Base-by-base conservation (phyloP, 64 coral and sea anemone genomes). In the Porites lutea region DNA sequence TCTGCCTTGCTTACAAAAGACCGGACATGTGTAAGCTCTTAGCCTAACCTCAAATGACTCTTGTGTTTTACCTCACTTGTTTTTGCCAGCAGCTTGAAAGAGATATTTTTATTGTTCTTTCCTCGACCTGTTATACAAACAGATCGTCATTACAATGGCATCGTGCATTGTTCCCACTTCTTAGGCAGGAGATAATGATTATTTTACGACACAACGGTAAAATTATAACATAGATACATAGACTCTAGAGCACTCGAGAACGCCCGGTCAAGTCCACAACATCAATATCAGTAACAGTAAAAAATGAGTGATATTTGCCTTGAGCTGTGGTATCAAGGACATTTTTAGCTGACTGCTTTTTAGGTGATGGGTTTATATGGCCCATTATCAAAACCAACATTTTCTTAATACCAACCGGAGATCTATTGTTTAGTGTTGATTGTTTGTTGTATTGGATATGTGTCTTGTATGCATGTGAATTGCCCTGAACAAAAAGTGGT, bases 381-480 rank as follows among this genome's bases (percentile, higher is more conserved):
- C 2, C 81, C 63, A 84, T 84, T 84, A 84, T 84, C 16, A 84
- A 84, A 84, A 84, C 81, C 59, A 84, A 84, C 81, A 84, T 84
- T 52, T n/a, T 84, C 81, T 70, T 7, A 84, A 84, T 84, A 68
- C 81, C 45, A 51, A 65, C 62, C 69, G 63, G n/a, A 50, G 20
- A 19, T 68, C 81, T 50, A 84, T 84, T 84, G 81, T 84, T 16
- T 22, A 19, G 4, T 61, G 2, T 45, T 53, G n/a, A 84, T 84
- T 84, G 81, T 84, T 84, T 84, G 61, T 69, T 69, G 45, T 68
- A 63, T 84, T 84, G 63, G 63, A 68, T 84, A 83, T 65, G 59
- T 84, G 81, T 84, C 81, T 84, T 84, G 62, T 68, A n/a, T 52
- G 47, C 62, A 84, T 51, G 43, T 65, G 81, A 84, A 84, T 84